Conservation (phyloP, 2,113 vertebrate species). For the Genyomyrus donnyi region DNA sequence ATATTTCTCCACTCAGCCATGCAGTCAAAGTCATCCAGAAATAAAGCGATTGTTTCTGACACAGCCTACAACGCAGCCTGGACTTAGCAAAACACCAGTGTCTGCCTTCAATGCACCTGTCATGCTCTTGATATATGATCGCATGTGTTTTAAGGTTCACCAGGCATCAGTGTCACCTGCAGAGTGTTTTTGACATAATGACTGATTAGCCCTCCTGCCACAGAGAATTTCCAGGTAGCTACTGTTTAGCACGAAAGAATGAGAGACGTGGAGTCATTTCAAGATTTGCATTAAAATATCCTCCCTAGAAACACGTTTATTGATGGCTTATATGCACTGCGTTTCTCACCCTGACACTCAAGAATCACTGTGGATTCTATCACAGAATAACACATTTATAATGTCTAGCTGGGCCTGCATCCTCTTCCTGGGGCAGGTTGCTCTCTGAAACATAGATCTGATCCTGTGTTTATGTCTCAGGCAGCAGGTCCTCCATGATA, state of each 20-base stretch:
- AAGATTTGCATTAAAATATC: conserved; percentile 7
- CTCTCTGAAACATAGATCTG: neutral
- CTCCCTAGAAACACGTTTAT: neutral
- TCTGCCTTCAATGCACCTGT: conserved; percentile 56
- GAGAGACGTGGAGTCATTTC: conserved; percentile 7
- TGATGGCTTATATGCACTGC: neutral
- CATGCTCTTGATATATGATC: conserved; percentile 54
- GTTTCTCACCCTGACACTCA: neutral
- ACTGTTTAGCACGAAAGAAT: neutral
- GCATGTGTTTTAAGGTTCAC: conserved; percentile 63
- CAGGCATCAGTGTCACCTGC: conserved; percentile 52
- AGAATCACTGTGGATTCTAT: neutral
- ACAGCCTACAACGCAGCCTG: conserved; percentile 30
- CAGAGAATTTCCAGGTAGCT: conserved; percentile 26
- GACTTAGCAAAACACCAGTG: conserved; percentile 30
- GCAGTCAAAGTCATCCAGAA: conserved; percentile 35
- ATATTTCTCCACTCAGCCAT: conserved; percentile 36
- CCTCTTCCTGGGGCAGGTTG: neutral
- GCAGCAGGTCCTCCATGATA: neutral
- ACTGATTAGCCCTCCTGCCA: conserved; percentile 49
- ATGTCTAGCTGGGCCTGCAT: neutral
- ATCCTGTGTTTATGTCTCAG: neutral
- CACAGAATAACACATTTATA: neutral
- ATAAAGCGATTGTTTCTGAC: conserved; percentile 43
- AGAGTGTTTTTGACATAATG: conserved; percentile 49